phyloP scores from a whole-genome alignment of 2,888 invertebrate species.

The Amphipyra tragopoginis region DNA sequence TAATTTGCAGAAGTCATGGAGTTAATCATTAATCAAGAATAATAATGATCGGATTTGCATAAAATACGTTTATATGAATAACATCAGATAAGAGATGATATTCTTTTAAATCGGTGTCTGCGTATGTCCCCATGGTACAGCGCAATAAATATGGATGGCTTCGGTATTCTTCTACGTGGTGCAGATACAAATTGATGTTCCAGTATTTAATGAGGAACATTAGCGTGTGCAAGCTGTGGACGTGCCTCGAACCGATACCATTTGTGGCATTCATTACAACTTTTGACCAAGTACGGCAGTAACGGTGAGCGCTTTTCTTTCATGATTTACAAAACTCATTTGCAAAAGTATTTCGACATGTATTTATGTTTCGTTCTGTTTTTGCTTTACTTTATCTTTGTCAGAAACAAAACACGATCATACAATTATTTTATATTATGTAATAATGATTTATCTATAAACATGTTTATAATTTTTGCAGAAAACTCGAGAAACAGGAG shows the following conservation, averaged over 20 bases:
- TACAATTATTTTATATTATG: not conserved
- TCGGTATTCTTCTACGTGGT: slow-evolving; percentile 66
- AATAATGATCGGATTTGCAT: slow-evolving; percentile 63
- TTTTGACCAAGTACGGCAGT: slow-evolving; percentile 72
- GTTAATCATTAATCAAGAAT: slow-evolving; percentile 65
- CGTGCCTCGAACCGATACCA: slow-evolving; percentile 67
- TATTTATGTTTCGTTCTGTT: slow-evolving; percentile 41
- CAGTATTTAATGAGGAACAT: slow-evolving; percentile 77
- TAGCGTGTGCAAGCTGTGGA: slow-evolving; percentile 71
- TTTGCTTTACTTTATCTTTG: slow-evolving; percentile 20
- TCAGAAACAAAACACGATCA: slow-evolving; percentile 4
- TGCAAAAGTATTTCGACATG: slow-evolving; percentile 59
- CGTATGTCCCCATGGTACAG: slow-evolving; percentile 43
- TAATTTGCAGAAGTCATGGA: slow-evolving; percentile 56
- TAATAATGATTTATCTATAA: slow-evolving; percentile 5
- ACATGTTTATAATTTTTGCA: too few relatives aligned
- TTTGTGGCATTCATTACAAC: slow-evolving; percentile 77
- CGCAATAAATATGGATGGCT: slow-evolving; percentile 58
- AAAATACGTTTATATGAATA: slow-evolving; percentile 49
- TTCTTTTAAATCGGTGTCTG: slow-evolving; percentile 50
- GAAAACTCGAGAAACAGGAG: too few relatives aligned
- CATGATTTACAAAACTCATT: slow-evolving; percentile 71
- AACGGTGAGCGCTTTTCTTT: slow-evolving; percentile 68
- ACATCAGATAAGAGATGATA: slow-evolving; percentile 42
- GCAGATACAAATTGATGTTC: slow-evolving; percentile 75